Percentiles rank a stretch among this genome's conserved stretches.
Evolutionary conservation across 1,140 invertebrate genomes (phyloP).

Genomic region (Platyscapa corneri): DNA sequence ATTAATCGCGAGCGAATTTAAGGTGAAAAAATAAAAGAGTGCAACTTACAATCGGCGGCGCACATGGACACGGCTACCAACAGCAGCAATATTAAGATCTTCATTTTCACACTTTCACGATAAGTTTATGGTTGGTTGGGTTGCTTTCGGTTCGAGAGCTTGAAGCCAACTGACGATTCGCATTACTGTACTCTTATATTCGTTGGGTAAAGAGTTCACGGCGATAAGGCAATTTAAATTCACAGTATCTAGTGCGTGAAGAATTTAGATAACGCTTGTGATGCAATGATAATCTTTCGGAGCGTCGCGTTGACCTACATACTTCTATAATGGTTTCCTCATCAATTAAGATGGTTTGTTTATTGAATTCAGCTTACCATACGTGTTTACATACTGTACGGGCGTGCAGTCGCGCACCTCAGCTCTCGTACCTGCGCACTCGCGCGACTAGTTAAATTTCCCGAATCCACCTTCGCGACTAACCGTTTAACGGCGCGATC

Average conservation of each 20-base stretch:
- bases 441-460: too few species aligned
- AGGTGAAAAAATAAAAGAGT: background rate
- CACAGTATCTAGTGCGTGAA: slow-evolving; percentile 27
- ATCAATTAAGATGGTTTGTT: background rate
- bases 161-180: slow-evolving; percentile 12
- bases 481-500: too few species aligned
- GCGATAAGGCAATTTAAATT: slow-evolving; percentile 35
- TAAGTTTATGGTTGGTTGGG: background rate
- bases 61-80: slow-evolving; percentile 9
- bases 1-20: background rate
- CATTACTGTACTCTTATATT: slow-evolving; percentile 38
- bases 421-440: background rate
- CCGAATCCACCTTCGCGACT: too few species aligned
- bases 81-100: slow-evolving; percentile 22
- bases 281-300: slow-evolving; percentile 18
- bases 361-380: background rate
- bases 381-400: background rate
- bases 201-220: background rate
- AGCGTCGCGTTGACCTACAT: slow-evolving; percentile 22
- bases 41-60: slow-evolving; percentile 33
- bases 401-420: background rate
- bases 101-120: slow-evolving; percentile 26
- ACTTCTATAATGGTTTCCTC: slow-evolving; percentile 12
- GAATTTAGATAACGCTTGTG: slow-evolving; percentile 7
- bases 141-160: slow-evolving; percentile 26